A percentile compares a stretch with the other conserved stretches of the same genome.
These are phyloP conservation scores for Pomacea canaliculata DNA, from an alignment of 2,888 invertebrate species.

Conservation along the genomic window DNA sequence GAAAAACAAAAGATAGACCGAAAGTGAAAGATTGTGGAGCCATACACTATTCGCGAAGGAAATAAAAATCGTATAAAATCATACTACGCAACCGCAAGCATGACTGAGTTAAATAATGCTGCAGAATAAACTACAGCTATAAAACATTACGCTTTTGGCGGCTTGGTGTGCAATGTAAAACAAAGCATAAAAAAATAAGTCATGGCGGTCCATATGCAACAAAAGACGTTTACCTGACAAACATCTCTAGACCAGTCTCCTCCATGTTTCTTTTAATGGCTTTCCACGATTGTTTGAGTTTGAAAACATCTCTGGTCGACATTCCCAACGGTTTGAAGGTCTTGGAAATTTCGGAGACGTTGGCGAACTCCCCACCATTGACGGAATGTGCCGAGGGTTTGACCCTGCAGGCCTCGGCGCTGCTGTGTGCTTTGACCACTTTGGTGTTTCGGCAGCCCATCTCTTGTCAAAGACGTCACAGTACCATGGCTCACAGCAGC, in stretches of 20 bases:
- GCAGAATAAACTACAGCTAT: too few species aligned
- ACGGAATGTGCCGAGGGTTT: neutral
- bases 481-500: too few species aligned
- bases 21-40: too few species aligned
- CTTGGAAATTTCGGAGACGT: slow-evolving; percentile 24
- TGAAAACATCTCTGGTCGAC: slow-evolving; percentile 44
- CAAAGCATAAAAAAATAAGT: too few species aligned
- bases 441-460: slow-evolving; percentile 31
- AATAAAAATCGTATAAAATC: too few species aligned
- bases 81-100: too few species aligned
- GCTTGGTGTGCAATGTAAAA: too few species aligned
- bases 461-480: neutral
- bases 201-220: too few species aligned
- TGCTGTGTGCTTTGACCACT: neutral
- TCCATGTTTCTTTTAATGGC: slow-evolving; percentile 56
- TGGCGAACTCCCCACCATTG: neutral
- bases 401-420: neutral
- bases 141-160: too few species aligned
- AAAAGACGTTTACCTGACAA: slow-evolving; percentile 45
- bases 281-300: slow-evolving; percentile 59
- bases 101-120: too few species aligned
- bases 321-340: slow-evolving; percentile 26
- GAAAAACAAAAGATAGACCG: too few species aligned
- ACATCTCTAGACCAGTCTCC: slow-evolving; percentile 59
- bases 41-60: too few species aligned